Percentiles rank a stretch among this genome's conserved stretches.
Conservation (phyloP, 2,113 vertebrate species). For the Paedocypris sp. region DNA sequence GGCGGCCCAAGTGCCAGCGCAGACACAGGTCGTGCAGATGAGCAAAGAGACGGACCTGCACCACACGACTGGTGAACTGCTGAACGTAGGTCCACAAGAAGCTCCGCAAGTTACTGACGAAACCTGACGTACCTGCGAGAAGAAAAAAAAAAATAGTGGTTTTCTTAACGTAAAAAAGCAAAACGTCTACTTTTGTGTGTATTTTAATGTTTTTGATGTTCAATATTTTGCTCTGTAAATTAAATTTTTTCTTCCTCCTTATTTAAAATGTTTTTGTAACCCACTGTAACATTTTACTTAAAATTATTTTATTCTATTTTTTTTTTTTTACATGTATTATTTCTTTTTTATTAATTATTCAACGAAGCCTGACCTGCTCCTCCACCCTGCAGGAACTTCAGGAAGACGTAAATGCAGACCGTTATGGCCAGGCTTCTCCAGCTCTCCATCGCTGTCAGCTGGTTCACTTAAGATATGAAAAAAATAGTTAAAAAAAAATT, state of each 20-base stretch:
- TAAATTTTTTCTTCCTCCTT: no score
- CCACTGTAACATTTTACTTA: no score
- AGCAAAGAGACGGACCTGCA: conserved; percentile 77
- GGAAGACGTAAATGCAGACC: conserved; percentile 68
- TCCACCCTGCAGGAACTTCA: conserved; percentile 84
- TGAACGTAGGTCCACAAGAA: conserved; percentile 84
- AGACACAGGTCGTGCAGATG: conserved; percentile 76
- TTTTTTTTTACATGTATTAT: no score
- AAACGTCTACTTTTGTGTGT: no score
- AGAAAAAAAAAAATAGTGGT: not conserved
- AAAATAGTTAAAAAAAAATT: no score
- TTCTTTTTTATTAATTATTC: no score
- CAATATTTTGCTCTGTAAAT: no score
- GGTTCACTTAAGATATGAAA: no score
- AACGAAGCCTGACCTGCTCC: conserved; percentile 63
- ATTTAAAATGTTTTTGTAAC: no score
- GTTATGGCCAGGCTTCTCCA: conserved; percentile 69
- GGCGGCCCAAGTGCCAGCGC: conserved; percentile 78
- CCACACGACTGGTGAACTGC: conserved; percentile 72
- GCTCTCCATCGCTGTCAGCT: conserved; percentile 57
- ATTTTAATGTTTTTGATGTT: no score
- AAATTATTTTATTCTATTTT: no score
- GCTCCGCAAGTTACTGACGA: conserved; percentile 69
- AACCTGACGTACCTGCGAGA: conserved; percentile 42
- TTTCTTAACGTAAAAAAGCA: no score